phyloP scores from a whole-genome alignment of 2,888 invertebrate species.

The Dioctria rufipes region DNA sequence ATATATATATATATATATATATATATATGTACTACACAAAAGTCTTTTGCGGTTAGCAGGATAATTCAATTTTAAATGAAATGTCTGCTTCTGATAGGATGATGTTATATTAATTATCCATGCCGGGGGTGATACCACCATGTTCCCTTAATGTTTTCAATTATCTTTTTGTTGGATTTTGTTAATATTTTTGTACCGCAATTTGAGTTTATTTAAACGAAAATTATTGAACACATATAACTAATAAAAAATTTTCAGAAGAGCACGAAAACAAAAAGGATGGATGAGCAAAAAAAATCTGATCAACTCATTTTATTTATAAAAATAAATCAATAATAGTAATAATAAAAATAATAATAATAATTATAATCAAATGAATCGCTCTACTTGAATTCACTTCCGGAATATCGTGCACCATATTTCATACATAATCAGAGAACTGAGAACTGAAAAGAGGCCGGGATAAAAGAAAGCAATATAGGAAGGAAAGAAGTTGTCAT shows the following conservation, averaged over 20 bases:
- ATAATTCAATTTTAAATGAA: constrained; percentile 26
- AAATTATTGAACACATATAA: too few relatives aligned
- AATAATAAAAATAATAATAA: too few relatives aligned
- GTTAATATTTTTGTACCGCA: background rate
- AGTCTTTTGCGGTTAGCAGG: constrained; percentile 13
- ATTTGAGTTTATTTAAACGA: background rate
- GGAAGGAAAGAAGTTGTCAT: constrained; percentile 14
- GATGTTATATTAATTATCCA: constrained; percentile 21
- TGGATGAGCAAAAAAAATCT: too few relatives aligned
- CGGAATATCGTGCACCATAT: too few relatives aligned
- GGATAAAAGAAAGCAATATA: background rate
- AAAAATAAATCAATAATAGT: too few relatives aligned
- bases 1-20: too few relatives aligned
- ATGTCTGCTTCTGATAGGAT: constrained; percentile 27
- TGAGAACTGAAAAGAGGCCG: background rate
- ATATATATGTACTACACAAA: background rate
- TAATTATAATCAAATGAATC: too few relatives aligned
- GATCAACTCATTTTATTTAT: too few relatives aligned
- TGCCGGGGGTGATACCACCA: background rate
- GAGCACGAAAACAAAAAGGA: too few relatives aligned
- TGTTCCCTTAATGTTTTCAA: constrained; percentile 17
- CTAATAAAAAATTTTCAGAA: too few relatives aligned
- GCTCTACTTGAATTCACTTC: too few relatives aligned
- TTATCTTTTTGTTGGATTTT: background rate
- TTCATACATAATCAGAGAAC: too few relatives aligned